A percentile compares a stretch with the other conserved stretches of the same genome.
Conservation (phyloP, 2,113 vertebrate species). For the Macrotis lagotis region DNA sequence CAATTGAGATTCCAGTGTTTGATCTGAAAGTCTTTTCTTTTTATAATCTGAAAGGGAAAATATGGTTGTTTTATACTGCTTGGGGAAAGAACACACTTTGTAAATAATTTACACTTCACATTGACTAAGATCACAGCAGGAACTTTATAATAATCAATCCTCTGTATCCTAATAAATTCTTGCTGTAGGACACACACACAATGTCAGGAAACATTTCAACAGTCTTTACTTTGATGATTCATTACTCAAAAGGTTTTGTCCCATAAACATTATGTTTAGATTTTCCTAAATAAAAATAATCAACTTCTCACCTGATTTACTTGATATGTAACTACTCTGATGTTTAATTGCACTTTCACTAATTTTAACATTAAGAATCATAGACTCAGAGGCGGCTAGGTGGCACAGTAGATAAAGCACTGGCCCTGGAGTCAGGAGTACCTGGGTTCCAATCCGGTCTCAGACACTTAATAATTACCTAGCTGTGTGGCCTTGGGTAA, state of each 20-base stretch:
- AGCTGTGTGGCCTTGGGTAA: no score
- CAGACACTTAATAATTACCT: no score
- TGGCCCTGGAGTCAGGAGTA: no score
- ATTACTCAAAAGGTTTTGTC: constrained; percentile 64
- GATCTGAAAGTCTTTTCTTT: neutral
- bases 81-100: constrained; percentile 34
- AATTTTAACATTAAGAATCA: constrained; percentile 7
- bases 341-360: constrained; percentile 40
- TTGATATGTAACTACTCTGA: constrained; percentile 60
- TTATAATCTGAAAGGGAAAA: neutral
- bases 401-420: no score
- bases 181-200: constrained; percentile 20
- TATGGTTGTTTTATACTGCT: neutral
- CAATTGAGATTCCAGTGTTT: neutral
- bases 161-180: constrained; percentile 9
- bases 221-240: constrained; percentile 52
- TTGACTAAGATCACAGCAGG: constrained; percentile 53
- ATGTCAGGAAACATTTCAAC: constrained; percentile 63
- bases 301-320: constrained; percentile 55
- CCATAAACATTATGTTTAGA: constrained; percentile 41
- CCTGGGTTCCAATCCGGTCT: no score
- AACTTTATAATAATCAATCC: constrained; percentile 44
- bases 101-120: constrained; percentile 50
- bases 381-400: no score
- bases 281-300: constrained; percentile 67